These are phyloP conservation scores for Hipparchia semele DNA, from an alignment of 2,888 invertebrate genomes.

Conservation along the genomic window DNA sequence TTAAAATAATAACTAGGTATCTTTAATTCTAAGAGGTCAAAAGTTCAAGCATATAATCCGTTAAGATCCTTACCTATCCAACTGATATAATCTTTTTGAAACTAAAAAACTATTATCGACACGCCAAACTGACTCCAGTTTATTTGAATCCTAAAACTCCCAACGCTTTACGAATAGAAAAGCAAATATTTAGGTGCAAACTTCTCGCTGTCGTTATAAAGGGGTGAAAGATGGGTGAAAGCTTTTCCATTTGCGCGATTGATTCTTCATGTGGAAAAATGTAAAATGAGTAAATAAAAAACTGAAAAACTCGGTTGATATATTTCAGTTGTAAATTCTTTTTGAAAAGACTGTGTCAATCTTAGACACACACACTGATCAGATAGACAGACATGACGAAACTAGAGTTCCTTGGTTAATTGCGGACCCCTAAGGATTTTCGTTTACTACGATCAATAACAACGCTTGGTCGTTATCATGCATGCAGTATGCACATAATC, in stretches of 20 bases:
- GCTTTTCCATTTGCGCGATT: constrained; percentile 14
- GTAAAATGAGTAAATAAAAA: background rate
- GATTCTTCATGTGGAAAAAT: constrained; percentile 6
- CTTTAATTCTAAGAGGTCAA: background rate
- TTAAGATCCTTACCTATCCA: too few species aligned
- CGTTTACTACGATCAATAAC: too few species aligned
- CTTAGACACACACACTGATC: background rate
- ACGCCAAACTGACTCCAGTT: background rate
- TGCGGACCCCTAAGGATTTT: background rate
- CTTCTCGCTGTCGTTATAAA: constrained; percentile 15
- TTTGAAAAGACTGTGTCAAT: background rate
- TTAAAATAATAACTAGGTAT: background rate
- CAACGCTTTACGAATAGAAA: background rate
- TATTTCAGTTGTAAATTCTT: background rate
- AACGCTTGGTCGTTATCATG: too few species aligned
- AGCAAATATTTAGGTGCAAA: constrained; percentile 13
- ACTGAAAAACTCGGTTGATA: background rate
- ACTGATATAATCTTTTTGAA: background rate
- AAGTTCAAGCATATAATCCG: background rate
- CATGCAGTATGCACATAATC: too few species aligned
- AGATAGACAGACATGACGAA: background rate
- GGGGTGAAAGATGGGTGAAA: constrained; percentile 16
- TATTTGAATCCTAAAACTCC: background rate
- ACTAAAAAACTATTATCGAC: background rate
- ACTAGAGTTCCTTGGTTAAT: background rate